These are phyloP conservation scores for Calycopis cecrops DNA, from an alignment of 1,140 invertebrate species.

Conservation along the genomic window DNA sequence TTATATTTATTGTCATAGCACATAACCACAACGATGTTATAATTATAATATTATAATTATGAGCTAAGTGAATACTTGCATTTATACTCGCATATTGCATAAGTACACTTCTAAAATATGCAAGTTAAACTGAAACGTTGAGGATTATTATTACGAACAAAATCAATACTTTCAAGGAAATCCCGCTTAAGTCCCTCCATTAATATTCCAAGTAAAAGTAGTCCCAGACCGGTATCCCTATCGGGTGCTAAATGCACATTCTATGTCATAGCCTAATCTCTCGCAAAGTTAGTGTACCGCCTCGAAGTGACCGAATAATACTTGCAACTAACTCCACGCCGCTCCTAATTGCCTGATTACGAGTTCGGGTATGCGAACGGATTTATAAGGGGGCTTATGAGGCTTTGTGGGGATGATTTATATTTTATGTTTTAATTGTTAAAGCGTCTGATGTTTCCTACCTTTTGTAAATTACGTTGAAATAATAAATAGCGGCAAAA, in stretches of 20 bases:
- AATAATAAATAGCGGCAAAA: too few relatives aligned
- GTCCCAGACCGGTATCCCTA: conserved; percentile 34
- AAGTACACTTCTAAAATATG: too few relatives aligned
- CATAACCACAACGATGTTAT: too few relatives aligned
- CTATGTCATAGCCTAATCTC: conserved; percentile 47
- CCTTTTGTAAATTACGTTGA: too few relatives aligned
- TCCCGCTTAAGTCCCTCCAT: conserved; percentile 32
- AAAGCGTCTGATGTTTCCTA: background rate
- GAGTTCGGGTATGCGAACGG: conserved; percentile 32
- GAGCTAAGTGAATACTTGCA: too few relatives aligned
- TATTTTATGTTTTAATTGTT: conserved; percentile 1
- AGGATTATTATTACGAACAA: too few relatives aligned
- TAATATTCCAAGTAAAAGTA: conserved; percentile 51
- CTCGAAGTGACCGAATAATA: conserved; percentile 45
- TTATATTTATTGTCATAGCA: too few relatives aligned
- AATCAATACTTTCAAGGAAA: too few relatives aligned
- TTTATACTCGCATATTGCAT: too few relatives aligned
- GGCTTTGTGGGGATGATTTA: conserved; percentile 3
- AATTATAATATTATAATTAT: too few relatives aligned
- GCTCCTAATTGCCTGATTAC: conserved; percentile 63
- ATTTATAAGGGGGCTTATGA: conserved; percentile 18
- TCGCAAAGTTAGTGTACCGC: conserved; percentile 34
- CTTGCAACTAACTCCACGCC: conserved; percentile 45
- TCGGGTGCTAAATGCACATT: conserved; percentile 53
- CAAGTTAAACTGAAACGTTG: too few relatives aligned